Conservation (phyloP, 2,888 invertebrate genomes). For the Tetropium fuscum region DNA sequence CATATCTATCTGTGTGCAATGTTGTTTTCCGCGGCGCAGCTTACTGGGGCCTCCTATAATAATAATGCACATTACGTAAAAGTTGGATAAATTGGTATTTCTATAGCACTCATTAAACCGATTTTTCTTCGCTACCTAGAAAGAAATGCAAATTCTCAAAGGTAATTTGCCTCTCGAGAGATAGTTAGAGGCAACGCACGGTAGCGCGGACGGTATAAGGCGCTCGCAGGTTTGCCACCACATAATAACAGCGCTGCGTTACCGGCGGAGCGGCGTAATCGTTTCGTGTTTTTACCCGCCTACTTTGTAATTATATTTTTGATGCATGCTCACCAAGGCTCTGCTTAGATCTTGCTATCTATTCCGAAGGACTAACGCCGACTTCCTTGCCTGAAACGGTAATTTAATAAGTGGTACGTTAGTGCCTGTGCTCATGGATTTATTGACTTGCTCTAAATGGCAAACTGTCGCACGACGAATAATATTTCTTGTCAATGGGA, state of each 20-base stretch:
- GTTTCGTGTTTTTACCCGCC: slow-evolving; percentile 64
- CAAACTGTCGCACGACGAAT: no score
- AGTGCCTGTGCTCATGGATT: slow-evolving; percentile 29
- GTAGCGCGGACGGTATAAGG: slow-evolving; percentile 38
- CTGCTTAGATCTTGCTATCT: slow-evolving; percentile 36
- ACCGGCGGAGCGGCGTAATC: slow-evolving; percentile 60
- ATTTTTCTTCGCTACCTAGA: slow-evolving; percentile 17
- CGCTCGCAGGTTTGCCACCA: slow-evolving; percentile 64
- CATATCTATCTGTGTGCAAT: no score
- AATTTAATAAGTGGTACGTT: slow-evolving; percentile 43
- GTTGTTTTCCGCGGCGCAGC: no score
- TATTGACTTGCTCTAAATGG: no score
- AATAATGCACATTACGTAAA: no score
- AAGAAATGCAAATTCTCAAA: slow-evolving; percentile 23
- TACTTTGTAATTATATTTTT: slow-evolving; percentile 66
- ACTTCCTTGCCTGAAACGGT: slow-evolving; percentile 34
- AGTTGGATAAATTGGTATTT: slow-evolving; percentile 14
- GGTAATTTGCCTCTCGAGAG: slow-evolving; percentile 14
- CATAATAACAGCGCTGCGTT: slow-evolving; percentile 63
- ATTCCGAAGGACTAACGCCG: slow-evolving; percentile 18
- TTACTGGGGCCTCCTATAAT: no score
- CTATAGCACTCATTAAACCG: slow-evolving; percentile 10
- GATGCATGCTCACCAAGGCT: slow-evolving; percentile 53
- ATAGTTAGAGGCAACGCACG: slow-evolving; percentile 34
- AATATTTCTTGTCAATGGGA: no score